Evolutionary conservation across 92 coral and sea anemone species (phyloP).

Genomic region (Virgularia gustaviana): DNA sequence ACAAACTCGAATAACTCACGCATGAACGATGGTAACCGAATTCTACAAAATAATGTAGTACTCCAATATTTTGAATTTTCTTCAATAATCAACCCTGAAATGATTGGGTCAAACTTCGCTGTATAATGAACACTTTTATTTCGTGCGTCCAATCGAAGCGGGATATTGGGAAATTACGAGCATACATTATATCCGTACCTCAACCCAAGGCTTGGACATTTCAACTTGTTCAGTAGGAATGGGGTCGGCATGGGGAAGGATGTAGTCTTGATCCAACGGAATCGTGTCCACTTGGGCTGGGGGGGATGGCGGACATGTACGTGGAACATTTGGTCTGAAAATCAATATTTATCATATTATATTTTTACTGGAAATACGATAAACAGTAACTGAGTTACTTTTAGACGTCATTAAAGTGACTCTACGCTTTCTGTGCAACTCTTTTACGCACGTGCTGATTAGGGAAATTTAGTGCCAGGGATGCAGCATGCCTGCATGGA

Average conservation of each 20-base stretch:
- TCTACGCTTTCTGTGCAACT: too few relatives aligned
- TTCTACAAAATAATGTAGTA: too few relatives aligned
- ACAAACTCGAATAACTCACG: background rate
- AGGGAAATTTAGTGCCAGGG: too few relatives aligned
- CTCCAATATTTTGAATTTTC: background rate
- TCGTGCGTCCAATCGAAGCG: background rate
- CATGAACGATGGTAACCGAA: too few relatives aligned
- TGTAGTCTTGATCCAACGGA: slow-evolving; percentile 33
- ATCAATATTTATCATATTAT: too few relatives aligned
- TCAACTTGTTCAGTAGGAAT: slow-evolving; percentile 79
- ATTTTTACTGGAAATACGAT: too few relatives aligned
- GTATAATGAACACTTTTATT: background rate
- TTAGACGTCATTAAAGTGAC: too few relatives aligned
- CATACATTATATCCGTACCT: slow-evolving; percentile 57
- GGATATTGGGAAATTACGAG: too few relatives aligned
- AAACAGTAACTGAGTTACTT: too few relatives aligned
- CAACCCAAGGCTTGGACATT: slow-evolving; percentile 91
- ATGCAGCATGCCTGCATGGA: too few relatives aligned
- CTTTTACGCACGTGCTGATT: too few relatives aligned
- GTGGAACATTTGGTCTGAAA: slow-evolving; percentile 46
- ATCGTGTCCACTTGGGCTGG: slow-evolving; percentile 80
- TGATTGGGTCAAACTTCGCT: too few relatives aligned
- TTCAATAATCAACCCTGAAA: background rate
- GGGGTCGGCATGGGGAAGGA: slow-evolving; percentile 84
- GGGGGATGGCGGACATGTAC: slow-evolving; percentile 71